phyloP scores from a whole-genome alignment of 1,140 invertebrate species.

The Eciton burchellii region DNA sequence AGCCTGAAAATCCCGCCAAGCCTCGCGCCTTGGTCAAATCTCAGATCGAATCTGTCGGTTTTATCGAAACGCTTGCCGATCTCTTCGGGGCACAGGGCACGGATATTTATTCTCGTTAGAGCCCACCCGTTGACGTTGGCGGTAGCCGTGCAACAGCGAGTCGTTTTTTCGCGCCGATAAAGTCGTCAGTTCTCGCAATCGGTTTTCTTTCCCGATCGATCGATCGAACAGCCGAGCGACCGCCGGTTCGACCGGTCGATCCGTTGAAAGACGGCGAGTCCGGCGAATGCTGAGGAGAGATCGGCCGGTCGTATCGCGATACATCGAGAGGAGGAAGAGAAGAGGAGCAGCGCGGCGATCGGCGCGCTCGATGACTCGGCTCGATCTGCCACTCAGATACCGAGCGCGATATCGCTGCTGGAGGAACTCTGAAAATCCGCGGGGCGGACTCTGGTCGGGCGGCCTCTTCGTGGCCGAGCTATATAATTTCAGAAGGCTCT shows the following conservation, averaged over 20 bases:
- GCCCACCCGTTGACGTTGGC: neutral
- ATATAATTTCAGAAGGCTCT: constrained; percentile 73
- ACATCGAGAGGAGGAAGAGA: constrained; percentile 15
- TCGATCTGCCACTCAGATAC: constrained; percentile 65
- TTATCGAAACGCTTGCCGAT: too few relatives aligned
- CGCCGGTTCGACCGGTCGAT: constrained; percentile 17
- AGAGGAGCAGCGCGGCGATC: constrained; percentile 33
- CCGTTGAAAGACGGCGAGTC: constrained; percentile 49
- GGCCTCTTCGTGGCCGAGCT: constrained; percentile 50
- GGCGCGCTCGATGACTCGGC: constrained; percentile 58
- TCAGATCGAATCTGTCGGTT: too few relatives aligned
- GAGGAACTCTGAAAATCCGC: constrained; percentile 68
- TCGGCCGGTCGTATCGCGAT: constrained; percentile 54
- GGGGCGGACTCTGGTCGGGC: constrained; percentile 34
- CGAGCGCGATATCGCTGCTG: constrained; percentile 56
- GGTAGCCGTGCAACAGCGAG: constrained; percentile 9
- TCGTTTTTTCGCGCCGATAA: constrained; percentile 33
- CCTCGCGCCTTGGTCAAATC: too few relatives aligned
- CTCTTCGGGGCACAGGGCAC: too few relatives aligned
- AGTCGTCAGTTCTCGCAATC: constrained; percentile 39
- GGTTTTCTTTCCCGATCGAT: constrained; percentile 21
- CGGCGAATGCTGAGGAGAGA: constrained; percentile 18
- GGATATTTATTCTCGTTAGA: too few relatives aligned
- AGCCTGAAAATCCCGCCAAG: too few relatives aligned
- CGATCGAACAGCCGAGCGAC: neutral